These are phyloP conservation scores for Ceratoteleas bidentatus DNA, from an alignment of 1,140 invertebrate species.

Conservation along the genomic window DNA sequence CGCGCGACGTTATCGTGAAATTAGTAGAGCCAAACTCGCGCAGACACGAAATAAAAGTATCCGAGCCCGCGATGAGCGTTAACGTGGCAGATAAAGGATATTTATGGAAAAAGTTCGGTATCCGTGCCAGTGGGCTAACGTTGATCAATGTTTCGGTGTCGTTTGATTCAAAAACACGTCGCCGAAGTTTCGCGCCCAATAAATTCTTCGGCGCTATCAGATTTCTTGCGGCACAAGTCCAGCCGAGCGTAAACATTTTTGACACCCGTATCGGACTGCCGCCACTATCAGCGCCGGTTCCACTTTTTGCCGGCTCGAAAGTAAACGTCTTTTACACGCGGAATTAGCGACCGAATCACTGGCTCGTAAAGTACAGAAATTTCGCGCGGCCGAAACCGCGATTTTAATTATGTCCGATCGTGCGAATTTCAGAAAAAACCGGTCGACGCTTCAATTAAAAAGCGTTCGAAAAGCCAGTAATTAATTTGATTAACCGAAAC, in stretches of 20 bases:
- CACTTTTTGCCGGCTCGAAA: slow-evolving; percentile 34
- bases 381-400: no score
- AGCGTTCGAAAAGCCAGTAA: no score
- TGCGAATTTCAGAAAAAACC: no score
- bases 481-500: background rate
- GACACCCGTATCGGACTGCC: slow-evolving; percentile 37
- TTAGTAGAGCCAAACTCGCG: background rate
- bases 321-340: slow-evolving; percentile 13
- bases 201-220: slow-evolving; percentile 55
- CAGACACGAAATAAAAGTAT: slow-evolving; percentile 13
- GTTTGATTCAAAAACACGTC: slow-evolving; percentile 62
- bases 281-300: slow-evolving; percentile 17
- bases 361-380: no score
- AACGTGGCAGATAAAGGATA: slow-evolving; percentile 48
- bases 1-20: background rate
- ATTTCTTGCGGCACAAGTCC: slow-evolving; percentile 41
- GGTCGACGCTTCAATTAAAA: no score
- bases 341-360: slow-evolving; percentile 16
- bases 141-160: slow-evolving; percentile 57
- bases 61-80: slow-evolving; percentile 13
- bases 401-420: no score
- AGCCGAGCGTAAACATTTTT: slow-evolving; percentile 54
- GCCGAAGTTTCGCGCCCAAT: slow-evolving; percentile 58
- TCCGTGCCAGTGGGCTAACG: slow-evolving; percentile 37
- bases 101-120: slow-evolving; percentile 57